Conservation (phyloP, 2,888 invertebrate genomes). For the Tachina grossa region DNA sequence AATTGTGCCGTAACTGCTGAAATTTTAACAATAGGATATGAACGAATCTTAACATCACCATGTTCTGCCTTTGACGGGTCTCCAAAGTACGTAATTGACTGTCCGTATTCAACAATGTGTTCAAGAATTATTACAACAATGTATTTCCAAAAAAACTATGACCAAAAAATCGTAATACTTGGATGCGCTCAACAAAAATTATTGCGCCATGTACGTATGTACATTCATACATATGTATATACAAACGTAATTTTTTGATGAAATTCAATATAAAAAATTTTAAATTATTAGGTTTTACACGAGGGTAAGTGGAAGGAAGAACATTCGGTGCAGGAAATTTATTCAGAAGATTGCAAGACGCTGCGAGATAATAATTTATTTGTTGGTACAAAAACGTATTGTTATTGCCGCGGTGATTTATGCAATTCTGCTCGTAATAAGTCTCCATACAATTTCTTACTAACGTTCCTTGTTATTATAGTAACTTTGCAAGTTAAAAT, state of each 20-base stretch:
- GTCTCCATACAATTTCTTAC: neutral
- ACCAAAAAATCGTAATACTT: slow-evolving; percentile 51
- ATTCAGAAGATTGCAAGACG: slow-evolving; percentile 87
- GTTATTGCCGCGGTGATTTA: slow-evolving; percentile 89
- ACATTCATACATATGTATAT: no score
- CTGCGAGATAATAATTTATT: slow-evolving; percentile 85
- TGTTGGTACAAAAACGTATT: slow-evolving; percentile 83
- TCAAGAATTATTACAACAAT: slow-evolving; percentile 53
- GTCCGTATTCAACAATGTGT: slow-evolving; percentile 64
- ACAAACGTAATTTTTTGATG: neutral
- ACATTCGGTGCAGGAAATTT: slow-evolving; percentile 87
- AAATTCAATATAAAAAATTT: neutral
- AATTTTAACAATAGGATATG: slow-evolving; percentile 24
- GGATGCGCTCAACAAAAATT: slow-evolving; percentile 60
- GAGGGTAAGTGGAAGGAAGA: slow-evolving; percentile 86
- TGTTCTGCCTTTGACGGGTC: slow-evolving; percentile 59
- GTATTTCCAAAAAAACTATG: slow-evolving; percentile 43
- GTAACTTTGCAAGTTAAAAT: no score
- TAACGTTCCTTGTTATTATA: neutral
- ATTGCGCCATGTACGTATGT: slow-evolving; percentile 30
- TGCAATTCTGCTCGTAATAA: slow-evolving; percentile 85
- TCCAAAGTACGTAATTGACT: slow-evolving; percentile 44
- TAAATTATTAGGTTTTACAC: slow-evolving; percentile 56
- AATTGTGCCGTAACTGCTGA: slow-evolving; percentile 42
- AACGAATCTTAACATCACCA: slow-evolving; percentile 39